Evolutionary conservation across 2,113 vertebrate genomes (phyloP), one percentile per base, ranked within the genome.

Genomic region (Phoxinus phoxinus): DNA sequence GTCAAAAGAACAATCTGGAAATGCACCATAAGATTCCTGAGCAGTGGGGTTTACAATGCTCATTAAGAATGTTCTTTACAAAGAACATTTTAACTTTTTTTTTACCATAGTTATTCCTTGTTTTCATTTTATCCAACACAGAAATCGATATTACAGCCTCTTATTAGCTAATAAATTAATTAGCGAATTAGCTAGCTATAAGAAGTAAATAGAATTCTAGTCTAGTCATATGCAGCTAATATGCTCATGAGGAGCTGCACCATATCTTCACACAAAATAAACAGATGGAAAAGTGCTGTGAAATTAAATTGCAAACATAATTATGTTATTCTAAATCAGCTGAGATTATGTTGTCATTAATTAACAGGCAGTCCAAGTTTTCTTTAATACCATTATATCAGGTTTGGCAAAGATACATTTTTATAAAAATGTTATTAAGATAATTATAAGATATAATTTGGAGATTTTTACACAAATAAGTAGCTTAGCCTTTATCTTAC

Each of bases 1-100:
- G n/a, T 65, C 44, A 86, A 63, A 73, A 84, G 51, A 84, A 84
- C 17, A 56, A 41, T 78, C 27, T 89, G 46, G 85, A 90, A 88
- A 75, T 53, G 77, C 10, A 48, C 21, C 13, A 44, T 21, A 37
- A n/a, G 30, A 35, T 2, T 58, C 11, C 9, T 32, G 19, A 37
- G 19, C 27, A 35, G 48, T 25, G 19, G 37, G 9, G 21, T 35
- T 53, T 51, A 63, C 30, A 27, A 21, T 56, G 48, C 41, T 10
- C 13, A 44, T 44, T 41, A 3, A 80, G n/a, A 44, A 80, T 10
- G 4, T 79, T 79, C 3, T 79, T 59, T 44, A 61, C 77, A 13
- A 79, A 17, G 12, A n/a, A n/a, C n/a, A n/a, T 12, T 37, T 12
- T 72, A n/a, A n/a, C n/a, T 46, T 25, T 12, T 44, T 9, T 41